A percentile compares a stretch with the other conserved stretches of the same genome.
These are phyloP conservation scores for Byasa hedistus DNA, from an alignment of 2,888 invertebrate species.

Conservation along the genomic window DNA sequence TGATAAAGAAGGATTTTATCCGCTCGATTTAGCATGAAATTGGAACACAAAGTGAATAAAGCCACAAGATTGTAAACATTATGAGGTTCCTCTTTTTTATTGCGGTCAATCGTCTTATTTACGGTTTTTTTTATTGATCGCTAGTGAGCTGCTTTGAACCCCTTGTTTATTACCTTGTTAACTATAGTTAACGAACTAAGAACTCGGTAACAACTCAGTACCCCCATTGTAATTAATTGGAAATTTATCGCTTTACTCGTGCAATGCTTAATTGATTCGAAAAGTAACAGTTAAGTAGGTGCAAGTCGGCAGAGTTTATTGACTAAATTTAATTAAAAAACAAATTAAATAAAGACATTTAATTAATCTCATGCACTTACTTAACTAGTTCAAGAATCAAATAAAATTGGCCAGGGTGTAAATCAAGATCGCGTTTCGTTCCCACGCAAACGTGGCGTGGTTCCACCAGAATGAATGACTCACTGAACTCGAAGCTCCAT, in stretches of 20 bases:
- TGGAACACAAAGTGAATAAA: constrained; percentile 81
- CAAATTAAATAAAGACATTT: constrained; percentile 44
- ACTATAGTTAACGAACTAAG: constrained; percentile 75
- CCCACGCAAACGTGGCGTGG: constrained; percentile 68
- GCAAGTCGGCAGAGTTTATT: constrained; percentile 37
- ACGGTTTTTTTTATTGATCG: constrained; percentile 75
- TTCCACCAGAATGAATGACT: constrained; percentile 74
- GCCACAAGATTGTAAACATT: constrained; percentile 80
- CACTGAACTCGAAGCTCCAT: constrained; percentile 76
- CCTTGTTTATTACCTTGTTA: constrained; percentile 78
- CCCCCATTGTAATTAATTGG: constrained; percentile 66
- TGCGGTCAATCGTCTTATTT: constrained; percentile 72
- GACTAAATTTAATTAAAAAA: constrained; percentile 47
- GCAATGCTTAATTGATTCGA: constrained; percentile 66
- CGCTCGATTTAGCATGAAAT: constrained; percentile 80
- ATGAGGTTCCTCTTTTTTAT: constrained; percentile 77
- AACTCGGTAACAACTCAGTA: constrained; percentile 56
- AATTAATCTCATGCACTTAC: constrained; percentile 36
- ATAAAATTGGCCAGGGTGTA: constrained; percentile 52
- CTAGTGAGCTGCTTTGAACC: constrained; percentile 60
- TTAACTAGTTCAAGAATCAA: constrained; percentile 53
- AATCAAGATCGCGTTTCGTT: constrained; percentile 61
- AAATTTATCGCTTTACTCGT: constrained; percentile 67
- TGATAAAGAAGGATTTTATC: constrained; percentile 77
- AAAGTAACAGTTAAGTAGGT: constrained; percentile 53